Base-by-base conservation (phyloP, 2,797 vertebrate species). In the Hafferia zeledoni region DNA sequence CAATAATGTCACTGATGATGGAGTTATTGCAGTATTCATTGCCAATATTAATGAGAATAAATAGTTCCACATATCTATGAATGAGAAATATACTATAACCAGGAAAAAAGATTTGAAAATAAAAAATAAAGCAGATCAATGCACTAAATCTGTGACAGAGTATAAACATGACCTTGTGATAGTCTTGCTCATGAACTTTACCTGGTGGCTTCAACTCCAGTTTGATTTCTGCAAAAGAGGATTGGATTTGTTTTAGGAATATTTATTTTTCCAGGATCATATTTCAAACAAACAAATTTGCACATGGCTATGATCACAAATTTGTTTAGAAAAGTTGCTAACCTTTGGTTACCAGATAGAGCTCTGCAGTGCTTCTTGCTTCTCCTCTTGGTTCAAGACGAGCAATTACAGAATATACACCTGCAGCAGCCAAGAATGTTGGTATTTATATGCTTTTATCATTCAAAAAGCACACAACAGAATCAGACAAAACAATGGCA, bases 281-380 rank as follows among this genome's bases (percentile, higher is more conserved):
- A 27, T 72, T 88, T 91, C 47, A 81, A 67, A 71, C 80, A 72
- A 39, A 71, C 1, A 46, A 55, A 57, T 43, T 44, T 27, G 10
- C 71, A 87, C 55, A 37, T 87, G 39, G 33, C 19, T 70, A 56
- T 30, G 65, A 59, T 84, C 60, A 76, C 3, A 78, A 47, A 75
- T 64, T 53, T 70, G 2, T 47, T 67, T 16, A 63, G 19, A 53
- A 69, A 33, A 25, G 13, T 13, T 94, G 96, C 99, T 96, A 67
- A 99, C 99, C 99, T 99, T 99, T 99, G 64, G 98, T 99, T 94
- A 99, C 99, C 76, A 99, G 98, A 96, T 99, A 99, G 95, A 99
- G 98, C 95, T 99, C 99, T 96, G 99, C 99, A 84, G 99, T 99
- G 97, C 99, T 99, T 98, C 99, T 99, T 76, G 99, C 99, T 97